Conservation (phyloP, 2,888 invertebrate genomes). For the Nephrocerus scutellatus region DNA sequence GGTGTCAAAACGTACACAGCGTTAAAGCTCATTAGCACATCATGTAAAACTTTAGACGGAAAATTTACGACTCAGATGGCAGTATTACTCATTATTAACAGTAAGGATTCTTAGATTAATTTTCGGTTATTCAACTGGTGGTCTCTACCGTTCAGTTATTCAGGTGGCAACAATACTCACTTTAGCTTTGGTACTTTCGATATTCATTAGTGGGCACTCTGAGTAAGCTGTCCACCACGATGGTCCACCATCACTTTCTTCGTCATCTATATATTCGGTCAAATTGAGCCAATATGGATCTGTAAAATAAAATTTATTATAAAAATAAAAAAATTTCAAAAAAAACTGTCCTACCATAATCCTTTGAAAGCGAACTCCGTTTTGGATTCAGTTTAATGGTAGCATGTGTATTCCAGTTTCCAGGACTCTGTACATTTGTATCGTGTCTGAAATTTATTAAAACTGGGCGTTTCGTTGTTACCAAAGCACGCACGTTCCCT, state of each 20-base stretch:
- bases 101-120: background rate
- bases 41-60: too few relatives aligned
- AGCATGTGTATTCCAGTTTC: too few relatives aligned
- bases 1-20: too few relatives aligned
- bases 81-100: too few relatives aligned
- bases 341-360: background rate
- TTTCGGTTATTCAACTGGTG: background rate
- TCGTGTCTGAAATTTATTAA: too few relatives aligned
- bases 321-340: background rate
- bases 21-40: too few relatives aligned
- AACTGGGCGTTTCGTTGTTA: too few relatives aligned
- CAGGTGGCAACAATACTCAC: constrained; percentile 16
- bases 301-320: constrained; percentile 15
- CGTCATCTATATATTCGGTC: constrained; percentile 40
- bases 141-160: background rate
- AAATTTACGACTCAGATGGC: background rate
- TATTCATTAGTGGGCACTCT: constrained; percentile 45
- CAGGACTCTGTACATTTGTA: too few relatives aligned
- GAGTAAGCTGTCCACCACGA: constrained; percentile 45
- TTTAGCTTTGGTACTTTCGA: constrained; percentile 40
- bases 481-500: constrained; percentile 9
- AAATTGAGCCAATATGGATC: constrained; percentile 45
- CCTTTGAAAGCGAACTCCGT: too few relatives aligned
- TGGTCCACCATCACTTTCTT: constrained; percentile 31
- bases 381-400: too few relatives aligned